Percentiles rank a stretch among this genome's conserved stretches.
These are phyloP conservation scores for Daktulosphaira vitifoliae DNA, from an alignment of 1,140 invertebrate species.

Conservation along the genomic window DNA sequence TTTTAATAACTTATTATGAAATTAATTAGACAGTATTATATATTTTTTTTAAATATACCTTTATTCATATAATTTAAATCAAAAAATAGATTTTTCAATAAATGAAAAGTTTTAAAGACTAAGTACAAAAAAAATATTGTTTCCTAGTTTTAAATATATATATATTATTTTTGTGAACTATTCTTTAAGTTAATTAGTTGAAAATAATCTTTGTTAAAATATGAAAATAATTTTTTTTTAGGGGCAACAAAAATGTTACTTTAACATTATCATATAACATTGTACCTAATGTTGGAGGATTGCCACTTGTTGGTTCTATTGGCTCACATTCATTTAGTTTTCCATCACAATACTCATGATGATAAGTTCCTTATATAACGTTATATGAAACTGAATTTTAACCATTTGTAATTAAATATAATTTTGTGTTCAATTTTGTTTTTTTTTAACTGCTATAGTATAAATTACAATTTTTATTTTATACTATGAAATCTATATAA, in stretches of 20 bases:
- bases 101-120: no score
- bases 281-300: slow-evolving; percentile 91
- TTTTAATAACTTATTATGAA: no score
- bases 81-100: background rate
- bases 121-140: no score
- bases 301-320: slow-evolving; percentile 74
- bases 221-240: slow-evolving; percentile 58
- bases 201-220: no score
- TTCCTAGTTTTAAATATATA: no score
- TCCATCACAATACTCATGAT: slow-evolving; percentile 79
- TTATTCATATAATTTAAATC: no score
- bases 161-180: no score
- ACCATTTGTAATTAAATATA: background rate
- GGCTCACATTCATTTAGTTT: slow-evolving; percentile 83
- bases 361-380: slow-evolving; percentile 39
- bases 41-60: no score
- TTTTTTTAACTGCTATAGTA: background rate
- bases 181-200: no score
- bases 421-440: slow-evolving; percentile 6
- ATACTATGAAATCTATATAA: background rate
- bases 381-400: no score
- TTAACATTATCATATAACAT: slow-evolving; percentile 95
- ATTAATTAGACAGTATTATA: no score
- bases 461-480: background rate
- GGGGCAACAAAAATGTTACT: slow-evolving; percentile 87